Base-by-base conservation (phyloP, 2,113 vertebrate genomes). In the Mus pahari region DNA sequence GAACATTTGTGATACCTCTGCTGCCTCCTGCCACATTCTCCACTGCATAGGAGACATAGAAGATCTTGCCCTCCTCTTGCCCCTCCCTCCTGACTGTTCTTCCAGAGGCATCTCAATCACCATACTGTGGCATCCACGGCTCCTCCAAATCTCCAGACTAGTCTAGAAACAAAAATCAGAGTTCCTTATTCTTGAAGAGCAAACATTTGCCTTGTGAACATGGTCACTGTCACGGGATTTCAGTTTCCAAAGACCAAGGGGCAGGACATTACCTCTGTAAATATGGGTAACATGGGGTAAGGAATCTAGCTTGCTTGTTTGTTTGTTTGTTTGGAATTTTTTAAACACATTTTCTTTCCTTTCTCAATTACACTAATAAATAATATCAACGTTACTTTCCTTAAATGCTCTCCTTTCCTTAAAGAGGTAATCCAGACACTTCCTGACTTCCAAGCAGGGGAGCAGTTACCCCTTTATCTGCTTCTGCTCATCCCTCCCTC, bases 401-500 rank as follows among this genome's bases (percentile, higher is more conserved):
- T 79, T 45, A 39, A 70, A 82, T 26, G 48, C 6, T 26, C 19
- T 3, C 7, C 36, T 45, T 94, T 7, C 50, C 58, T 82, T 3
- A 1, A 86, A 84, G 77, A 33, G 68, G 22, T 11, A 0, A 0
- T 28, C 31, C 1, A 6, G 75, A 64, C 48, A 62, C n/a, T 9
- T 48, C 31, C 75, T 82, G 28, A 53, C 36, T 74, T 89, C 92
- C 81, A 13, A 68, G 19, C 6, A 36, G 45, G 78, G 0, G 45
- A 8, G 75, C 33, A 8, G 11, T 0, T 2, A 39, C 1, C 1
- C 1, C 1, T 0, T 62, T 53, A 31, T 11, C 53, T 50, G 60
- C 42, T 89, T 31, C 68, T 66, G 33, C 62, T 3, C 0, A 74
- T 13, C 53, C 19, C 24, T 31, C 9, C 50, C 88, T 86, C 62